phyloP scores from a whole-genome alignment of 2,888 invertebrate genomes.

The Bombylius major region DNA sequence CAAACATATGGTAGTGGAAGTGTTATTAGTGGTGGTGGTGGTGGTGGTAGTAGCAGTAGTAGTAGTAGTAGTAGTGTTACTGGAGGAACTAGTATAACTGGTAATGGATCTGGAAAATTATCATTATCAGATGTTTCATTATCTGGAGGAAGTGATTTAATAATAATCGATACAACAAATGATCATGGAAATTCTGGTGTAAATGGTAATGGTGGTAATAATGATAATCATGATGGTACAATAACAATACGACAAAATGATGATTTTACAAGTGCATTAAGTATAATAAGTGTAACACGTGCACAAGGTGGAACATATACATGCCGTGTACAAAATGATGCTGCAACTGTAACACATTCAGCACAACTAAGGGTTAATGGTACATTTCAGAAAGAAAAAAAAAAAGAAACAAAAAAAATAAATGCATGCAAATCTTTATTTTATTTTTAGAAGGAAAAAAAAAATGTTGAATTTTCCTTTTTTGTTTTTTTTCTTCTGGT shows the following conservation, averaged over 20 bases:
- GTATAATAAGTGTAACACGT: slow-evolving; percentile 44
- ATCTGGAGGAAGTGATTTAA: slow-evolving; percentile 4
- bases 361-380: slow-evolving; percentile 47
- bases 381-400: slow-evolving; percentile 24
- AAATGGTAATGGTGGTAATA: slow-evolving; percentile 1
- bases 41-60: slow-evolving; percentile 5
- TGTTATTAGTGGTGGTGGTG: slow-evolving; percentile 26
- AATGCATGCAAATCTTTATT: too few species aligned
- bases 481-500: too few species aligned
- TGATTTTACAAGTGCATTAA: slow-evolving; percentile 46
- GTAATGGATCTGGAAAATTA: slow-evolving; percentile 11
- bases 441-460: too few species aligned
- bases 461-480: too few species aligned
- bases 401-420: too few species aligned
- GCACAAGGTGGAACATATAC: slow-evolving; percentile 47
- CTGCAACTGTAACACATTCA: slow-evolving; percentile 44
- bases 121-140: slow-evolving; percentile 7
- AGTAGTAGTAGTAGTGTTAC: slow-evolving; percentile 3
- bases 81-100: slow-evolving; percentile 13
- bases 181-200: neutral
- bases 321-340: slow-evolving; percentile 46
- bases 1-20: slow-evolving; percentile 21
- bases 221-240: slow-evolving; percentile 34
- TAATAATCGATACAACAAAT: neutral
- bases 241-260: slow-evolving; percentile 46